Base-by-base conservation (phyloP, 2,888 invertebrate genomes). In the Masnerella sp. region DNA sequence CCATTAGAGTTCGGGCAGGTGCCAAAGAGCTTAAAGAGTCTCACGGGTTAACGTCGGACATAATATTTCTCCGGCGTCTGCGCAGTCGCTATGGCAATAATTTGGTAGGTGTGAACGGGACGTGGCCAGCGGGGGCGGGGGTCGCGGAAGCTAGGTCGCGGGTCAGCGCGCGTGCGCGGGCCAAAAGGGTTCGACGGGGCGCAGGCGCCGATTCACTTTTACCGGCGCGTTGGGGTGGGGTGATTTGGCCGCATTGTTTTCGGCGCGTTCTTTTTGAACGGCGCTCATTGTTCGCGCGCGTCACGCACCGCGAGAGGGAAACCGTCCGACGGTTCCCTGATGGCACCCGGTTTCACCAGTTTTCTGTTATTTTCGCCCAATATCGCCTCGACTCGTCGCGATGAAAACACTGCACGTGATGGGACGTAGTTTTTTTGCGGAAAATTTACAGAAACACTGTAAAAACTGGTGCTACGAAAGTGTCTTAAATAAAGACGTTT, bases 61-160 rank as follows among this genome's bases (percentile, higher is more conserved):
- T 62, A 51, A 62, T 68, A 36, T 45, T 73, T 68, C 38, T 62
- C 69, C 14, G 12, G 15, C 7, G 74, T 77, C 61, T 74, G 75
- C 82, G 84, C 84, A 82, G 80, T 81, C 85, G 81, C 81, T 81
- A 81, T 83, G 80, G 81, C 79, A 80, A 83, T 82, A 80, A 83
- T 82, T 81, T 34, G 79, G 82, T 82, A 85, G 86, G 85, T 86
- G 85, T 84, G 83, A 86, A 86, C 84, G 80, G 83, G 81, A 80
- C 76, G 75, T 74, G n/a, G n/a, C 75, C 49, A 73, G 40, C 71
- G 61, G 11, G 34, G 34, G 76, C 49, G 77, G 62, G 76, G 74
- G 77, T 75, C 8, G 8, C 28, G n/a, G 52, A 59, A 65, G 65
- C 65, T 59, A 54, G 65, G 69, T 47, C 40, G 73, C 67, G 51